A percentile compares a stretch with the other conserved stretches of the same genome.
These are phyloP conservation scores for Sphenodon punctatus DNA, from an alignment of 2,797 vertebrate genomes.

Conservation along the genomic window DNA sequence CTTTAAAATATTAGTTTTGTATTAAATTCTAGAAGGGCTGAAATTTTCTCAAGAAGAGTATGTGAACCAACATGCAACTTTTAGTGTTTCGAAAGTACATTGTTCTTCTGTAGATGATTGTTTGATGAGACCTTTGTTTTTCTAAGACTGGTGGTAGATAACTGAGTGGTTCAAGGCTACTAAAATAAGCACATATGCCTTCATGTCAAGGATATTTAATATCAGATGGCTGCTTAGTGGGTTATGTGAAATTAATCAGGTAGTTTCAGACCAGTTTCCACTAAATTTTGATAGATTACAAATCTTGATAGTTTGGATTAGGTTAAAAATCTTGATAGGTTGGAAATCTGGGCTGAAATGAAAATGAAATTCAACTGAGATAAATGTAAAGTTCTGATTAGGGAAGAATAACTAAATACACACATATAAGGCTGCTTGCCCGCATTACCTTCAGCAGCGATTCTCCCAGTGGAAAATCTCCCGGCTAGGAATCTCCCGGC, in stretches of 20 bases:
- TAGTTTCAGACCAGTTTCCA: background rate
- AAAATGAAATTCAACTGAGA: too few relatives aligned
- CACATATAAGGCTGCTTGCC: too few relatives aligned
- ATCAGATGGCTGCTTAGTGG: background rate
- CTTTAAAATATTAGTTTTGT: fast-evolving
- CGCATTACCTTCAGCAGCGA: too few relatives aligned
- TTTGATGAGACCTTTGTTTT: conserved; percentile 16
- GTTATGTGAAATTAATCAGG: background rate
- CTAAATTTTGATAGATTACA: too few relatives aligned
- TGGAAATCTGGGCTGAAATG: too few relatives aligned
- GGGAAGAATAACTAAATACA: too few relatives aligned
- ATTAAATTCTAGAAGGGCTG: background rate
- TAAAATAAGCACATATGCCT: background rate
- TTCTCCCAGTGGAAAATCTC: too few relatives aligned
- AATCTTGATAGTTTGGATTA: too few relatives aligned
- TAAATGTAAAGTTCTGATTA: too few relatives aligned
- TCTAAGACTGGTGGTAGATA: background rate
- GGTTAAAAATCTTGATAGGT: too few relatives aligned
- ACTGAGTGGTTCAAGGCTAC: background rate
- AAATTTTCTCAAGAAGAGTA: background rate
- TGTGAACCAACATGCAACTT: background rate
- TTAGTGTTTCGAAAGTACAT: background rate
- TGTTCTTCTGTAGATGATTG: conserved; percentile 27
- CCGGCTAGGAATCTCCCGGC: too few relatives aligned
- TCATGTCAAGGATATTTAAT: too few relatives aligned